phyloP scores from a whole-genome alignment of 2,797 vertebrate genomes.

The Sarcophilus harrisii region DNA sequence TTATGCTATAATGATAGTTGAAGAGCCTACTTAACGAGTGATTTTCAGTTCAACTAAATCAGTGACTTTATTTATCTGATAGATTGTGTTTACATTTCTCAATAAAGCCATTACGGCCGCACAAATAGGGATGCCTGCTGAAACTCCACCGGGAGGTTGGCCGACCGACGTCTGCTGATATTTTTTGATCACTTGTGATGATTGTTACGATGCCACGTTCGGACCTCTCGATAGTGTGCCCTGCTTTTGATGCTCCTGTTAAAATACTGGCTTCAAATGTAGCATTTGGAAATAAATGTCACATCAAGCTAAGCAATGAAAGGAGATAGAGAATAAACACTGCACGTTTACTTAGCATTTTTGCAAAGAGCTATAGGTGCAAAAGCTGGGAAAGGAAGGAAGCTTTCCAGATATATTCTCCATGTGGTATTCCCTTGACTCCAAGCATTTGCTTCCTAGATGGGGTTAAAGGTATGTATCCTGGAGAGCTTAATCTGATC shows the following conservation, averaged over 20 bases:
- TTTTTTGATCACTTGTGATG: slow-evolving; percentile 30
- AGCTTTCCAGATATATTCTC: not conserved
- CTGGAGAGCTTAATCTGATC: slow-evolving; percentile 2
- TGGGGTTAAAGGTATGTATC: not conserved
- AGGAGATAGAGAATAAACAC: slow-evolving; percentile 28
- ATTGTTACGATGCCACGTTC: not conserved
- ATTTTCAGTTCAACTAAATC: slow-evolving; percentile 79
- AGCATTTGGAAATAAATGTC: slow-evolving; percentile 40
- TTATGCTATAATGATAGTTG: slow-evolving; percentile 84
- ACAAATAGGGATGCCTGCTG: slow-evolving; percentile 62
- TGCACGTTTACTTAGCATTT: not conserved
- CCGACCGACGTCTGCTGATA: slow-evolving; percentile 29
- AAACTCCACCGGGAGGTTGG: slow-evolving; percentile 64
- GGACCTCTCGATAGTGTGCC: slow-evolving; percentile 35
- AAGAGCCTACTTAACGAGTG: slow-evolving; percentile 79
- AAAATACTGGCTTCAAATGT: slow-evolving; percentile 52
- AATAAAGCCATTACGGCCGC: slow-evolving; percentile 40
- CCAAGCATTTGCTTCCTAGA: not conserved
- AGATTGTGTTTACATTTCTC: slow-evolving; percentile 68
- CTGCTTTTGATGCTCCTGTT: not conserved
- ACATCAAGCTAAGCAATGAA: slow-evolving; percentile 34
- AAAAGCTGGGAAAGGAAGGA: not conserved
- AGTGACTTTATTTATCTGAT: slow-evolving; percentile 78
- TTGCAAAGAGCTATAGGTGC: not conserved
- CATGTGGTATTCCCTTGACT: not conserved